Evolutionary conservation across 2,888 invertebrate species (phyloP), one percentile per base, ranked within the genome.

Genomic region (Glyphotaelius pellucidus): DNA sequence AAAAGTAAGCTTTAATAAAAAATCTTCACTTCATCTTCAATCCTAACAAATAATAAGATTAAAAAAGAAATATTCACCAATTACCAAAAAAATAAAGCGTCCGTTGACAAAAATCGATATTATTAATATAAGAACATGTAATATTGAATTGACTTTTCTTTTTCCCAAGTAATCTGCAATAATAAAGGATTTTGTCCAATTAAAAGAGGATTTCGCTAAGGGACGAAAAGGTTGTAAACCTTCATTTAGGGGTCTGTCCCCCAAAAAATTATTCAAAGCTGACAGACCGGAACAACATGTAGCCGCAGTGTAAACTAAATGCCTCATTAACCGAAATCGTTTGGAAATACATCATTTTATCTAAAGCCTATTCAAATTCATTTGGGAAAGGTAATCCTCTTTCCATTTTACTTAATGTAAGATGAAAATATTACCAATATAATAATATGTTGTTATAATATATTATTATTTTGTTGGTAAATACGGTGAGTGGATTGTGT

Each of bases 231-330:
- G 84, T 90, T 35, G 80, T 84, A 35, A 80, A 80, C 38, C 89
- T 79, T 80, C 67, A 89, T 89, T 89, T 79, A 81, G 38, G 79
- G 89, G 80, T 89, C 80, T 89, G 80, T 89, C 25, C 32, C 80
- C 31, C 42, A 30, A 80, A 89, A 89, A 89, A 89, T 89, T 89
- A 89, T 80, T 81, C 89, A 89, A 89, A 89, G 89, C 89, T 80
- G 80, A 89, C 89, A 89, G 80, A 30, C 30, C 12, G 89, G 42
- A 80, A 89, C 80, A 35, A 35, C 88, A 79, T 30, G 79, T 32
- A 47, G 88, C 52, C 31, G 35, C 67, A 9, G 88, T 31, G 86
- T 47, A 47, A 86, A 86, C 3, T 7, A 86, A 86, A 42, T n/a
- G 11, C 42, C 86, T 86, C n/a, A 42, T 86, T 86, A 67, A 67